These are phyloP conservation scores for Lophius americanus DNA, from an alignment of 2,797 vertebrate genomes.

Conservation along the genomic window DNA sequence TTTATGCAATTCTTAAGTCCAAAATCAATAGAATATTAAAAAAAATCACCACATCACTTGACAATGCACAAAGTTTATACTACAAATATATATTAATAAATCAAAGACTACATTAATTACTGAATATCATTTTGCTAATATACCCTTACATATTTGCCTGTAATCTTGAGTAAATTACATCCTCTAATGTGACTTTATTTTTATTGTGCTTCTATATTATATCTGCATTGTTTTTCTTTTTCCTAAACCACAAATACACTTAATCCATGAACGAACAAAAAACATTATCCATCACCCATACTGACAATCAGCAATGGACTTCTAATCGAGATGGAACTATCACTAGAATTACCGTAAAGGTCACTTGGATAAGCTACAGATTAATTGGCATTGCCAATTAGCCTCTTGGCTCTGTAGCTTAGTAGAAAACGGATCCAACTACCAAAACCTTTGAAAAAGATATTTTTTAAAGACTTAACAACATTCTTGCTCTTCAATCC, in stretches of 20 bases:
- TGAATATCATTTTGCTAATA: too few relatives aligned
- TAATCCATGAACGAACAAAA: slow-evolving; percentile 5
- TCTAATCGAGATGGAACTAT: slow-evolving; percentile 6
- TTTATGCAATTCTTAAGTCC: too few relatives aligned
- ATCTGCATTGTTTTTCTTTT: slow-evolving; percentile 1
- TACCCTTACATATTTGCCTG: too few relatives aligned
- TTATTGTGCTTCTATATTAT: background rate
- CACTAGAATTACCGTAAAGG: background rate
- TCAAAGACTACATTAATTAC: too few relatives aligned
- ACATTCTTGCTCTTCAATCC: background rate
- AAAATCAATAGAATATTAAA: too few relatives aligned
- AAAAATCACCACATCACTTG: too few relatives aligned
- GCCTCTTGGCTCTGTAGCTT: slow-evolving; percentile 24
- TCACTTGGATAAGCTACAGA: too few relatives aligned
- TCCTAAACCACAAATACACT: slow-evolving; percentile 10
- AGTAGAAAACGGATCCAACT: slow-evolving; percentile 3
- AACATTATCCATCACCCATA: background rate
- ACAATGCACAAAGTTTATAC: too few relatives aligned
- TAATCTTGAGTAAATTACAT: too few relatives aligned
- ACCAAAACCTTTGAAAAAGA: too few relatives aligned
- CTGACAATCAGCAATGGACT: slow-evolving; percentile 2
- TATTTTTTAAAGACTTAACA: too few relatives aligned
- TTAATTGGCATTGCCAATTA: slow-evolving; percentile 24
- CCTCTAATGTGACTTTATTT: background rate
- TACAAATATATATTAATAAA: too few relatives aligned